Percentiles rank a stretch among this genome's conserved stretches.
phyloP scores from a whole-genome alignment of 2,797 vertebrate genomes.

The Manis crassicaudata region DNA sequence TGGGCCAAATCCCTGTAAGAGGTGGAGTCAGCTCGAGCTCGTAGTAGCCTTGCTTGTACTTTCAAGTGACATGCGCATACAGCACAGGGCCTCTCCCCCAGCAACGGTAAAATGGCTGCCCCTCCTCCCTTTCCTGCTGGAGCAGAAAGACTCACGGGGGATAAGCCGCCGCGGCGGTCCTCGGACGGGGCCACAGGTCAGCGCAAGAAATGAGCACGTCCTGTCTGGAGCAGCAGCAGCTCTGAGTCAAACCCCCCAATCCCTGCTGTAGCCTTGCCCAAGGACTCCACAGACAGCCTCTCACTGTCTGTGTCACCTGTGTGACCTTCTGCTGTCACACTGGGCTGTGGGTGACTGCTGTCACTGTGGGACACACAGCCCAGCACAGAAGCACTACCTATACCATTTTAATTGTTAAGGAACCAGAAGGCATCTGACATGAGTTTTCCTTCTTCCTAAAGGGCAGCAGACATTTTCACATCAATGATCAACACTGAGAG shows the following conservation, averaged over 20 bases:
- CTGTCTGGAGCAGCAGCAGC: no score
- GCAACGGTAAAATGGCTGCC: no score
- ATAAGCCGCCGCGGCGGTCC: not conserved
- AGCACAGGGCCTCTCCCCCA: no score
- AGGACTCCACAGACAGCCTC: no score
- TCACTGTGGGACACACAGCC: no score
- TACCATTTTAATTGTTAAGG: not conserved
- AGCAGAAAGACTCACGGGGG: not conserved
- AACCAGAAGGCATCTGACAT: not conserved
- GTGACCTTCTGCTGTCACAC: no score
- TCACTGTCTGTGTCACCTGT: no score
- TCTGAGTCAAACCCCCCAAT: no score
- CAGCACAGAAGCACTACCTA: not conserved
- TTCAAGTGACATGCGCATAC: not conserved
- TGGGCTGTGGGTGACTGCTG: no score
- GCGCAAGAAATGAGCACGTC: no score
- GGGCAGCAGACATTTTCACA: not conserved
- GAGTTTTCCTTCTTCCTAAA: not conserved
- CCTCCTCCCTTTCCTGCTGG: no score
- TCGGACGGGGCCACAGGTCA: not conserved
- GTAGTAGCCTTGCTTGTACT: not conserved
- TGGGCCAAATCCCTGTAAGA: rapidly evolving
- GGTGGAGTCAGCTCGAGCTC: not conserved
- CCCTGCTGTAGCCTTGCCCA: no score
- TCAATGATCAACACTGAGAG: not conserved